These are phyloP conservation scores for Gnatocerus cornutus DNA, from an alignment of 2,888 invertebrate genomes.

Conservation along the genomic window DNA sequence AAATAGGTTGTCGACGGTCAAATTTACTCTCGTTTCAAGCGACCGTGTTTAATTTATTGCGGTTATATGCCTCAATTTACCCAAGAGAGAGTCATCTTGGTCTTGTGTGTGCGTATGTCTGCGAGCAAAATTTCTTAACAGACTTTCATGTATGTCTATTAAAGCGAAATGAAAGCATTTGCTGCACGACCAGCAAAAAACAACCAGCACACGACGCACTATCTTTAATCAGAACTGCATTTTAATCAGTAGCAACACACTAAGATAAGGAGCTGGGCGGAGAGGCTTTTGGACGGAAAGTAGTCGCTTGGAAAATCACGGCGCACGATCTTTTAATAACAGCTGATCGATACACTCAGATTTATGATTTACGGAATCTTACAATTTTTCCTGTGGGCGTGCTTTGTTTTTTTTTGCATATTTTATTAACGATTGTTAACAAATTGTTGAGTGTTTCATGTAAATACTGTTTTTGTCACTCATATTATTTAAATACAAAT, in stretches of 20 bases:
- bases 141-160: conserved; percentile 48
- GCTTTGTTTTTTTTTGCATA: too few relatives aligned
- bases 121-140: conserved; percentile 56
- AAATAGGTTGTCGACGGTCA: conserved; percentile 36
- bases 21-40: conserved; percentile 41
- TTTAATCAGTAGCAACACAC: conserved; percentile 23
- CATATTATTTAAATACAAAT: too few relatives aligned
- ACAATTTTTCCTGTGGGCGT: too few relatives aligned
- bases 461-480: too few relatives aligned
- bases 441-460: too few relatives aligned
- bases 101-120: conserved; percentile 50
- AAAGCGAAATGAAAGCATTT: conserved; percentile 48
- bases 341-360: background rate
- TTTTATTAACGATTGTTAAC: too few relatives aligned
- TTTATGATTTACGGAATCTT: too few relatives aligned
- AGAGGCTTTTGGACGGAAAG: background rate
- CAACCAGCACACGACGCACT: conserved; percentile 16
- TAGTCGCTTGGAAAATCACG: background rate
- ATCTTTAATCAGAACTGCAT: conserved; percentile 10
- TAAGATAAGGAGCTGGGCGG: conserved; percentile 2
- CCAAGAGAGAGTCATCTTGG: conserved; percentile 48
- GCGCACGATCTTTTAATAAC: background rate
- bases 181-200: conserved; percentile 17
- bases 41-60: conserved; percentile 43
- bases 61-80: conserved; percentile 39